These are phyloP conservation scores for Nothura maculosa DNA, from an alignment of 2,797 vertebrate genomes.

Conservation along the genomic window DNA sequence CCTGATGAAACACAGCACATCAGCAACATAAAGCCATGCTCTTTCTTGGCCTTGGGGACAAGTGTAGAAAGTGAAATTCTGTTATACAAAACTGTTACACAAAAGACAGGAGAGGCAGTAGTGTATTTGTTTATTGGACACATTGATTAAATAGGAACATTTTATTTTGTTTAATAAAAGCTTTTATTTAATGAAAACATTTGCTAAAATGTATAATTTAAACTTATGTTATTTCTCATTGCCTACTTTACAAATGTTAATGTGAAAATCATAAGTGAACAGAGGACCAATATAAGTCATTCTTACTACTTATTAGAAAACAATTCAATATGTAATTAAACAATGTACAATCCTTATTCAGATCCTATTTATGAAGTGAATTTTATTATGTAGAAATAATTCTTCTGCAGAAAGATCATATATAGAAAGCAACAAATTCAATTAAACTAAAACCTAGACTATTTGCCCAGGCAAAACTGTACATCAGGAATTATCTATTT, in stretches of 20 bases:
- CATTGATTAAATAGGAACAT: not conserved
- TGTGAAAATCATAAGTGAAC: not conserved
- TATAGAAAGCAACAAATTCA: slow-evolving; percentile 47
- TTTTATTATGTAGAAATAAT: not conserved
- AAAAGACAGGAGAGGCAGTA: not conserved
- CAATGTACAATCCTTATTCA: not conserved
- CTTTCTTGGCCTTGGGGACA: slow-evolving; percentile 7
- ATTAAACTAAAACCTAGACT: slow-evolving; percentile 61
- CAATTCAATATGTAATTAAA: not conserved
- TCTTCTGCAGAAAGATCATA: not conserved
- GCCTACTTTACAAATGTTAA: slow-evolving; percentile 6
- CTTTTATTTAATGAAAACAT: not conserved
- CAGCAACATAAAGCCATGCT: not conserved
- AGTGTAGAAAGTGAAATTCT: not conserved
- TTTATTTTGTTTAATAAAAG: not conserved
- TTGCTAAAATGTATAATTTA: not conserved
- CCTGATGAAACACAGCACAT: slow-evolving; percentile 21
- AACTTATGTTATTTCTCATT: not conserved
- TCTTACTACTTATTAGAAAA: slow-evolving; percentile 14
- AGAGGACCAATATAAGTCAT: not conserved
- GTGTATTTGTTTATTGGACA: not conserved
- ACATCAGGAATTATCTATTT: not conserved
- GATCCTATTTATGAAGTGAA: not conserved
- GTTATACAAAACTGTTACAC: not conserved
- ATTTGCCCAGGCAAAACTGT: not conserved